Conservation (phyloP, 2,888 invertebrate species). For the Mimachlamys varia region DNA sequence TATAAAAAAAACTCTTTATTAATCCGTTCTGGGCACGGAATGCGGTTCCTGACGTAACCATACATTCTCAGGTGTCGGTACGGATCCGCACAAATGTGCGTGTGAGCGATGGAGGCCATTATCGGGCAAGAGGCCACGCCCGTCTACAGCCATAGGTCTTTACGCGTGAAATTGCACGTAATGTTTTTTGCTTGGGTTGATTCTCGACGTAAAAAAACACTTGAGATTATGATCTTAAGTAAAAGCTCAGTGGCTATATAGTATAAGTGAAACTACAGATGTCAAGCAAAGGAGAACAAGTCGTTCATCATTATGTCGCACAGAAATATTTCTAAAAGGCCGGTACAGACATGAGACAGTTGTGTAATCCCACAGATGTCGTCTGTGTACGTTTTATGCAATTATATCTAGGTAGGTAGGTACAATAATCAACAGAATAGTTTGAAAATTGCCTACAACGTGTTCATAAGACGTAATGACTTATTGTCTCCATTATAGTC, state of each 20-base stretch:
- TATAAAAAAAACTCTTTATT: not conserved
- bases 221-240: not conserved
- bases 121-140: not conserved
- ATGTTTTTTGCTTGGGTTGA: not conserved
- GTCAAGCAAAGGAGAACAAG: not conserved
- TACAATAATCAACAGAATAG: no score
- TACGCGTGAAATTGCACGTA: conserved; percentile 31
- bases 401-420: no score
- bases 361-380: no score
- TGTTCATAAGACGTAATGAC: no score
- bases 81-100: not conserved
- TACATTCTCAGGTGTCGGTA: conserved; percentile 12
- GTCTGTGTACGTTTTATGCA: no score
- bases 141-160: conserved; percentile 32
- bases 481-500: not conserved
- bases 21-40: conserved; percentile 4
- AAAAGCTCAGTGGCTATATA: not conserved
- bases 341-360: no score
- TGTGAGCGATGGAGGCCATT: conserved; percentile 8
- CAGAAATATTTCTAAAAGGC: not conserved
- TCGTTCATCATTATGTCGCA: not conserved
- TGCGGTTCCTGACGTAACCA: not conserved
- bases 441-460: no score
- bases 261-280: not conserved
- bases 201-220: not conserved